These are phyloP conservation scores for Hylomyscus alleni DNA, from an alignment of 2,797 vertebrate species.

Conservation along the genomic window DNA sequence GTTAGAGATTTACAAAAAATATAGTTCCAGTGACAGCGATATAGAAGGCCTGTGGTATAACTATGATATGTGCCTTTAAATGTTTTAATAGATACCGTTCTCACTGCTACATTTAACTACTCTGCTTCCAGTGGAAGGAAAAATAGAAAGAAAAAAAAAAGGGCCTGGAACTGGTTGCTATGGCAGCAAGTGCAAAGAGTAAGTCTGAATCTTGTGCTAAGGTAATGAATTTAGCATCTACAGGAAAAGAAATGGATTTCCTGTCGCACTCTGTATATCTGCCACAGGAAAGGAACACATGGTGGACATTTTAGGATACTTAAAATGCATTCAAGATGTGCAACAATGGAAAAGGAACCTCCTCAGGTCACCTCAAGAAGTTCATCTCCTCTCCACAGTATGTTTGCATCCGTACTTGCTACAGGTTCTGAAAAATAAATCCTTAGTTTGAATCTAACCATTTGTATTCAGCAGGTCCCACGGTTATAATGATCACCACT, in stretches of 20 bases:
- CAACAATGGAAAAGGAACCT: constrained; percentile 67
- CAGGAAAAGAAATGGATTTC: constrained; percentile 90
- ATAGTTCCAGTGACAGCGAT: constrained; percentile 6
- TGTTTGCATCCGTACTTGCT: constrained; percentile 50
- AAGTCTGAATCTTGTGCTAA: constrained; percentile 88
- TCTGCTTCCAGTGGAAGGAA: constrained; percentile 79
- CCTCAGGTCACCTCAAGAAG: constrained; percentile 76
- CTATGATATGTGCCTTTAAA: constrained; percentile 50
- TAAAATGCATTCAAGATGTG: constrained; percentile 82
- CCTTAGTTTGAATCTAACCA: neutral
- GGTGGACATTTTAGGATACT: constrained; percentile 84
- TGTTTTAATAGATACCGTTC: constrained; percentile 81
- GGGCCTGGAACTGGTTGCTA: constrained; percentile 86
- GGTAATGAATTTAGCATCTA: constrained; percentile 91
- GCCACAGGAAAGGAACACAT: constrained; percentile 85
- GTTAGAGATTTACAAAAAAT: constrained; percentile 67
- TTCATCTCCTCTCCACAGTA: constrained; percentile 56
- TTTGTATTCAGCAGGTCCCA: neutral
- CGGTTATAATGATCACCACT: neutral
- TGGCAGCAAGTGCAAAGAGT: constrained; percentile 89
- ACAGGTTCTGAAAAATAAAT: neutral
- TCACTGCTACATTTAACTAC: constrained; percentile 80
- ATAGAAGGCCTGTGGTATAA: constrained; percentile 1
- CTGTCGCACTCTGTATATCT: constrained; percentile 89
- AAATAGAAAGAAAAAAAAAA: constrained; percentile 83